Conservation (phyloP, 2,113 vertebrate genomes). For the Sitta europaea region DNA sequence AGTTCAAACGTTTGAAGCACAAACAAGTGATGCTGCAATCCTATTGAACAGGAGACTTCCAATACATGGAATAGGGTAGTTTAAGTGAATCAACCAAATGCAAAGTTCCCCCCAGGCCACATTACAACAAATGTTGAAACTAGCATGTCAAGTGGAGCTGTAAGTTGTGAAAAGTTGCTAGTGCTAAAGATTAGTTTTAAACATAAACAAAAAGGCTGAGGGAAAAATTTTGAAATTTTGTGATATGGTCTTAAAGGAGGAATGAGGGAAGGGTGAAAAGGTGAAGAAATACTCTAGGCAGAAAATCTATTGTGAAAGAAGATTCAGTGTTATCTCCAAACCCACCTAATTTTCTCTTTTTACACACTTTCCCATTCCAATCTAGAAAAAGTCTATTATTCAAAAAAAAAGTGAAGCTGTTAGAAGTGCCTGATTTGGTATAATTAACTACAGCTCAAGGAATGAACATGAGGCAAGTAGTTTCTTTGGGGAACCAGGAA, state of each 20-base stretch:
- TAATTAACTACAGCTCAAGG: not conserved
- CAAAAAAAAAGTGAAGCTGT: not conserved
- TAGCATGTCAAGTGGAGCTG: accelerated
- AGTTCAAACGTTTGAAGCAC: not conserved
- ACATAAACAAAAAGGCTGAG: not conserved
- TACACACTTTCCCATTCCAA: not conserved
- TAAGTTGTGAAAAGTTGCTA: not conserved
- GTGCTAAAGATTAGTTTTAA: not conserved
- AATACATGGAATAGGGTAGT: no score
- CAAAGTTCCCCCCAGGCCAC: not conserved
- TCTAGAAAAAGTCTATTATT: not conserved
- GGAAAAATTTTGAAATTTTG: not conserved
- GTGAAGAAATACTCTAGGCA: not conserved
- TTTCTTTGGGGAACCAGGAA: not conserved
- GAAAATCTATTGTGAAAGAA: not conserved
- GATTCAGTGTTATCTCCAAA: not conserved
- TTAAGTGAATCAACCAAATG: not conserved
- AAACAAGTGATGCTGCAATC: not conserved
- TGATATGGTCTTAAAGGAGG: not conserved
- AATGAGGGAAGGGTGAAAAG: not conserved
- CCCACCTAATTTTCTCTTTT: not conserved
- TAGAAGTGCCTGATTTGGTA: not conserved
- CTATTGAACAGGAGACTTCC: not conserved
- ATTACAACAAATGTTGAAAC: accelerated
- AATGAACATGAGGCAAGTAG: not conserved